Evolutionary conservation across 2,113 vertebrate species (phyloP).

Genomic region (Petroica traversi): DNA sequence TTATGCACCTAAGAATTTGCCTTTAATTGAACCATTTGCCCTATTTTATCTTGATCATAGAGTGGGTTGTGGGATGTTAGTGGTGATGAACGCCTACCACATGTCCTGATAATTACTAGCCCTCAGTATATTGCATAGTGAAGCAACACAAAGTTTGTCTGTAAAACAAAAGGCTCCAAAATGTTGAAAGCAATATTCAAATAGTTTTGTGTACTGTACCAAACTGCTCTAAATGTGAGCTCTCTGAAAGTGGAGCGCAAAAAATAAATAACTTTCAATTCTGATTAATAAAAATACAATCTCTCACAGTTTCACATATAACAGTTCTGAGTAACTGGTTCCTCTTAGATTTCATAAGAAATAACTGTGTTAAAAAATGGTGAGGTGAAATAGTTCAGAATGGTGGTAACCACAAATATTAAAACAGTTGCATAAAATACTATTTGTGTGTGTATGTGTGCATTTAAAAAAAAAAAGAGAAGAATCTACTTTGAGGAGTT

Average conservation of each 20-base stretch:
- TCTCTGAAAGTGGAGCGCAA: neutral
- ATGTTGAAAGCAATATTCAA: constrained; percentile 69
- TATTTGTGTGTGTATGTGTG: neutral
- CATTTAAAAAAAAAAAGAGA: neutral
- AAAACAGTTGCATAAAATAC: constrained; percentile 1
- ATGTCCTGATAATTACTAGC: constrained; percentile 79
- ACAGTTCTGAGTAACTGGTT: neutral
- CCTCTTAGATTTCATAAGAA: neutral
- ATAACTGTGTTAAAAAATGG: neutral
- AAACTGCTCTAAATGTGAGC: constrained; percentile 31
- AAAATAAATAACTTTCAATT: constrained; percentile 33
- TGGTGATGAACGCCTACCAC: constrained; percentile 73
- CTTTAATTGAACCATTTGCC: constrained; percentile 83
- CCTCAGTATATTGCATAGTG: constrained; percentile 72
- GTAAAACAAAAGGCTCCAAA: constrained; percentile 68
- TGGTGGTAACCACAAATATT: neutral
- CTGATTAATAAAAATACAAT: neutral
- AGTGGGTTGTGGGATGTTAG: constrained; percentile 69
- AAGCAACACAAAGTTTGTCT: constrained; percentile 63
- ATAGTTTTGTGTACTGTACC: constrained; percentile 5
- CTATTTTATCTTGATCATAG: constrained; percentile 77
- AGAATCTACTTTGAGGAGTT: neutral
- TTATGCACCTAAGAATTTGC: constrained; percentile 78
- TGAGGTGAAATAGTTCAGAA: constrained; percentile 22
- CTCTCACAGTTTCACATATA: neutral